phyloP scores from a whole-genome alignment of 1,140 invertebrate genomes.

The Intoshia linei region DNA sequence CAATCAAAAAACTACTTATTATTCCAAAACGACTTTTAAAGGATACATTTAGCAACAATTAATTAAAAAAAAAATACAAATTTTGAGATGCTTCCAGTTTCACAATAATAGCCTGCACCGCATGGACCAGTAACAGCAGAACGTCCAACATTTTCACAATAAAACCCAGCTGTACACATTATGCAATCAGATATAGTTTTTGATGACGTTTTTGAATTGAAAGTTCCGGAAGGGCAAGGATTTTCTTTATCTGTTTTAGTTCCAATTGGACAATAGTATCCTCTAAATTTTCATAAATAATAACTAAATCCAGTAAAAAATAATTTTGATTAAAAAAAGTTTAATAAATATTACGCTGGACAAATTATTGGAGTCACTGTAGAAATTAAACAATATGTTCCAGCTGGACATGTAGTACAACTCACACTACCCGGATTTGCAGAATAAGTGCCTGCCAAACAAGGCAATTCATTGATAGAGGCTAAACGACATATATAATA shows the following conservation, averaged over 20 bases:
- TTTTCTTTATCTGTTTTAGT: slow-evolving; percentile 5
- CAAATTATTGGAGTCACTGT: slow-evolving; percentile 12
- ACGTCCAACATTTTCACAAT: slow-evolving; percentile 1
- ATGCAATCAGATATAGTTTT: slow-evolving; percentile 8
- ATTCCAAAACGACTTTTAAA: slow-evolving; percentile 10
- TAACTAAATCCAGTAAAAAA: not conserved
- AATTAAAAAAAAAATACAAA: slow-evolving; percentile 7
- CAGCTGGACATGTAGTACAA: slow-evolving; percentile 12
- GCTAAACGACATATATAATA: slow-evolving; percentile 11
- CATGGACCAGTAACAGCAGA: not conserved
- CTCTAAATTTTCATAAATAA: too few relatives aligned
- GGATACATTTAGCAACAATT: slow-evolving; percentile 12
- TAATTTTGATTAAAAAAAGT: not conserved
- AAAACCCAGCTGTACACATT: slow-evolving; percentile 12
- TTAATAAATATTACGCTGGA: slow-evolving; percentile 10
- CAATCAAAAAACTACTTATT: slow-evolving; percentile 13
- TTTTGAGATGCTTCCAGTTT: not conserved
- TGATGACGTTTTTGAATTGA: slow-evolving; percentile 12
- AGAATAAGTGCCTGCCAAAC: slow-evolving; percentile 10
- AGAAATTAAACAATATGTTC: slow-evolving; percentile 11
- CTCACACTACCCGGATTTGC: slow-evolving; percentile 9
- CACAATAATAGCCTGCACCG: slow-evolving; percentile 2
- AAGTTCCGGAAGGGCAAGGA: slow-evolving; percentile 14
- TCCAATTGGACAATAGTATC: slow-evolving; percentile 14
- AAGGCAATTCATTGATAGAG: slow-evolving; percentile 9